Base-by-base conservation (phyloP, 2,797 vertebrate species). In the Muscicapa comitata region DNA sequence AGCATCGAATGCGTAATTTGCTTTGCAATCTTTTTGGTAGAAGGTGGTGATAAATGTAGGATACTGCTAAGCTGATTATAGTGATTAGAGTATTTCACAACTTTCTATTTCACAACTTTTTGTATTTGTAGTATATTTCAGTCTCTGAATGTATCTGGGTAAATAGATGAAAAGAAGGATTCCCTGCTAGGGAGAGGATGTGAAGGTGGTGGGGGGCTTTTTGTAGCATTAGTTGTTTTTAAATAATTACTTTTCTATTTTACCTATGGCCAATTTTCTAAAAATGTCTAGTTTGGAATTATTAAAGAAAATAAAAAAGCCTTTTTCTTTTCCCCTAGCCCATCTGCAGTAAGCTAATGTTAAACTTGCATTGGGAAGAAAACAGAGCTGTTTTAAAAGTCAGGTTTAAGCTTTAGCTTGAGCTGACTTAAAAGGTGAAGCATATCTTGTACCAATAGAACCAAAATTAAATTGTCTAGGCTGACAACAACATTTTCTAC, bases 41-140 rank as follows among this genome's bases (percentile, higher is more conserved):
- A 93, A 94, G 95, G 79, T 82, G 91, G 70, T 94, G 94, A 86
- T 93, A 94, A 94, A 94, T 66, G 95, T 54, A 91, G 92, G 87
- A 93, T 94, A 59, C 75, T 77, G 86, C 40, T 88, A 90, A 94
- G 94, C 54, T 94, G 79, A 90, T 94, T 81, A 88, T 33, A 66
- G 89, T 26, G 85, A 93, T 95, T 91, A 94, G 75, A 72, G 68
- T 40, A 24, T 96, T 96, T 95, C 96, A 86, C 94, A 96, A 96
- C 89, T 91, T 80, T 17, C 5, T 26, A 10, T 96, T 96, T 94
- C 93, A 61, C 85, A 96, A 96, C 87, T 83, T 91, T 63, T 45
- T 55, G 50, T 85, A 65, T 87, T 93, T 94, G 78, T 94, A 81
- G 87, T 75, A 12, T 88, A 75, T 90, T 91, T 93, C 59, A 83